Evolutionary conservation across 2,888 invertebrate species (phyloP).

Genomic region (Campoplex capitator): DNA sequence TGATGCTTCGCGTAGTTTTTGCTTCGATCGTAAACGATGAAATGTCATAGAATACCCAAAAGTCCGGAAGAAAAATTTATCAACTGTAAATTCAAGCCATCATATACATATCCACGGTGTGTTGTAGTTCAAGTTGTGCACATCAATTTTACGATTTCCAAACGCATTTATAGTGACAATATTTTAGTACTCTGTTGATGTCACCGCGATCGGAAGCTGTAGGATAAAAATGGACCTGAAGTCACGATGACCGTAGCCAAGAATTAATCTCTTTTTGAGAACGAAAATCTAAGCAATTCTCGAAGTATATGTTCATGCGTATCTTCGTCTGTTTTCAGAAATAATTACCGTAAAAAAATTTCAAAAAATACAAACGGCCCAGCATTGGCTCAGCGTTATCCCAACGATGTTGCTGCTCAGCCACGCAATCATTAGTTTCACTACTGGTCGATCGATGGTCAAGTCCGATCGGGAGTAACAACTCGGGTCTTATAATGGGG

Average conservation of each 20-base stretch:
- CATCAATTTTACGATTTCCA: conserved; percentile 75
- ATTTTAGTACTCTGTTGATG: conserved; percentile 73
- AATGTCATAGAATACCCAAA: conserved; percentile 73
- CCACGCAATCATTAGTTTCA: no score
- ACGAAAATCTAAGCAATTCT: conserved; percentile 74
- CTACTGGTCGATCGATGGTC: no score
- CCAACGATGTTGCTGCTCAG: no score
- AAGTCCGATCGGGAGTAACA: no score
- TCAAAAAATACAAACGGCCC: no score
- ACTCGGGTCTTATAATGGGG: no score
- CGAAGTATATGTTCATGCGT: conserved; percentile 65
- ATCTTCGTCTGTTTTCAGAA: neutral
- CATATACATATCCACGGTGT: conserved; percentile 14
- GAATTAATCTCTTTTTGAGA: conserved; percentile 73
- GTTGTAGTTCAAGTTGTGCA: conserved; percentile 24
- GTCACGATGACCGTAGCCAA: conserved; percentile 70
- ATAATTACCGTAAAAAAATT: no score
- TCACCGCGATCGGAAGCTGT: conserved; percentile 62
- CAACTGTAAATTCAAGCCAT: conserved; percentile 77
- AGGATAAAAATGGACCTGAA: conserved; percentile 78
- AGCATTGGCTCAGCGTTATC: no score
- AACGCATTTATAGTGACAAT: conserved; percentile 80
- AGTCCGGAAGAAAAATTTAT: conserved; percentile 78
- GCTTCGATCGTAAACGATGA: conserved; percentile 73
- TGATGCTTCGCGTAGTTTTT: conserved; percentile 42